Evolutionary conservation across 2,797 vertebrate genomes (phyloP), one percentile per base, ranked within the genome.

Genomic region (Scolopax rusticola): DNA sequence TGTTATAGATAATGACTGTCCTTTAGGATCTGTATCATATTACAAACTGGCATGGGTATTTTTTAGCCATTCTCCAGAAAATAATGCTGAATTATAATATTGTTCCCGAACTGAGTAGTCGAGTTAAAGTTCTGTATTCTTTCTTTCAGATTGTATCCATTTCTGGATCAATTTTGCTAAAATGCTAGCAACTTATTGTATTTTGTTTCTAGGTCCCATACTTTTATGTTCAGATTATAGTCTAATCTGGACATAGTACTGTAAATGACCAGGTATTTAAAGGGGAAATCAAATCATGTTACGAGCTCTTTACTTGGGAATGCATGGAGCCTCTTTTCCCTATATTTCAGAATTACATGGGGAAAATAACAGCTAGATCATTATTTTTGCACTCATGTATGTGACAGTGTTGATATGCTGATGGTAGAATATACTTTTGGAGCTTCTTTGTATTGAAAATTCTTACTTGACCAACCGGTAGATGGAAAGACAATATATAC

Each of bases 381-480:
- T 68, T 60, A 15, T 50, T 68, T 83, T 27, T 64, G 15, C 40
- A 23, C 20, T 60, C 1, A 1, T 8, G 6, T 16, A 1, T 53
- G 71, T 30, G 80, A 71, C 70, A 59, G 87, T 86, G 86, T 89
- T 89, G 89, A 60, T 94, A 88, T 51, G 90, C 84, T 95, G 87
- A 88, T 65, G 78, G 51, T 18, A 40, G 30, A 53, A 61, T 84
- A 9, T 4, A 12, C 50, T 47, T 84, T 91, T 24, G 4, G 56
- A 81, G 81, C 91, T 95, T 89, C 69, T 61, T 96, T 93, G 75
- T 69, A 48, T 77, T 79, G 86, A 69, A 87, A 87, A 56, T 78
- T 89, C 18, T 4, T 53, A 74, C 94, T 63, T 68, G 73, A 88
- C 90, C 82, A 40, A 65, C 75, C 83, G 84, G 90, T 89, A 87